Conservation (phyloP, 2,797 vertebrate species). For the Atherinosoma microstoma region DNA sequence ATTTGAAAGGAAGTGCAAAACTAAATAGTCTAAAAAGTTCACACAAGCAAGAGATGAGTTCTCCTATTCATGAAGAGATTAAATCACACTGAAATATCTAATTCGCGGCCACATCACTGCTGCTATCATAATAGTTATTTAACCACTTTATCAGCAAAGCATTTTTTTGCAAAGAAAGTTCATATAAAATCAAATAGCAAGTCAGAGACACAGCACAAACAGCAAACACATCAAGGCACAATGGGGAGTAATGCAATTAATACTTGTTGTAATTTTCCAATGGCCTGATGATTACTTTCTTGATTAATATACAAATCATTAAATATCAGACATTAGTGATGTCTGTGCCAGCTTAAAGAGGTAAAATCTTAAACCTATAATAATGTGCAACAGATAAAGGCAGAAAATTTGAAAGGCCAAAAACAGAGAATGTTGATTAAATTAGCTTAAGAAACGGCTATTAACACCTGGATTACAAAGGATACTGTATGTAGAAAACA, state of each 20-base stretch:
- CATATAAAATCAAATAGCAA: background rate
- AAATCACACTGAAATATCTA: too few species aligned
- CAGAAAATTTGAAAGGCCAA: too few species aligned
- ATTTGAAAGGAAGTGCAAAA: too few species aligned
- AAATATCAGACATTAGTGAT: constrained; percentile 4
- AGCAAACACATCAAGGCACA: background rate
- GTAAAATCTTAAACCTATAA: background rate
- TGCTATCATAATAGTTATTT: too few species aligned
- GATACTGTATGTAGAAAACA: too few species aligned
- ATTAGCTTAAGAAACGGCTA: too few species aligned
- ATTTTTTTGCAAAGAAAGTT: background rate
- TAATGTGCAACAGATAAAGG: background rate
- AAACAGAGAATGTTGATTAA: too few species aligned
- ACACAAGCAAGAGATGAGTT: too few species aligned
- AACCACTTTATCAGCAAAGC: background rate
- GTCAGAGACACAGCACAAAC: background rate
- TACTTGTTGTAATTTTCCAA: background rate
- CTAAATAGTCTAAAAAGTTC: too few species aligned
- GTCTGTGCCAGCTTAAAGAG: background rate
- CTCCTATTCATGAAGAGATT: too few species aligned
- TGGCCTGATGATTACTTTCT: constrained; percentile 1
- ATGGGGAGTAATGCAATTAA: background rate
- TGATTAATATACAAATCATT: background rate
- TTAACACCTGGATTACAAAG: too few species aligned
- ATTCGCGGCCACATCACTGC: too few species aligned